Conservation (phyloP, 2,888 invertebrate species). For the Xanthostigma xanthostigma region DNA sequence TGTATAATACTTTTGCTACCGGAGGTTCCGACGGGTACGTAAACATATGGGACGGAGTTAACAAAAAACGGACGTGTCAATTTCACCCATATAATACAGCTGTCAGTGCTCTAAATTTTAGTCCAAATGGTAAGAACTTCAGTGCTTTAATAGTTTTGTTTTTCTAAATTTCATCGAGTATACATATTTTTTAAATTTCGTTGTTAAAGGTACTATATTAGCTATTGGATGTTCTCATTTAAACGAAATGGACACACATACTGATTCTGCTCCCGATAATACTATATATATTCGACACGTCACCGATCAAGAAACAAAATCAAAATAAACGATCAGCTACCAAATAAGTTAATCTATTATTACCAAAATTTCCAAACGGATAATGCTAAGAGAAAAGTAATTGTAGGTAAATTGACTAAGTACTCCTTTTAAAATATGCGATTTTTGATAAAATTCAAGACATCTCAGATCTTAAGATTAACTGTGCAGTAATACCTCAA, state of each 20-base stretch:
- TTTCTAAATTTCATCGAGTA: too few relatives aligned
- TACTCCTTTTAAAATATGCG: too few relatives aligned
- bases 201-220: conserved; percentile 48
- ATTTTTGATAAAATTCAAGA: too few relatives aligned
- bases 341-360: too few relatives aligned
- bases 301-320: conserved; percentile 95
- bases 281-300: conserved; percentile 89
- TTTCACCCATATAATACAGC: conserved; percentile 95
- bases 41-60: conserved; percentile 99
- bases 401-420: too few relatives aligned
- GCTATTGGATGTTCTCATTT: conserved; percentile 96
- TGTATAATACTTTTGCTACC: conserved; percentile 96
- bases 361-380: too few relatives aligned
- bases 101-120: conserved; percentile 86
- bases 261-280: conserved; percentile 69
- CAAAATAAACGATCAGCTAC: conserved; percentile 49
- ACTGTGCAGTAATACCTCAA: too few relatives aligned
- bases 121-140: conserved; percentile 59
- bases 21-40: conserved; percentile 96
- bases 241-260: conserved; percentile 68
- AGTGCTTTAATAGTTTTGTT: too few relatives aligned
- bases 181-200: conserved; percentile 4
- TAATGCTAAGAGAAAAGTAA: too few relatives aligned
- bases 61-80: conserved; percentile 95
- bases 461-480: too few relatives aligned